Percentiles rank a stretch among this genome's conserved stretches.
phyloP scores from a whole-genome alignment of 2,797 vertebrate species.

The Echiichthys vipera region DNA sequence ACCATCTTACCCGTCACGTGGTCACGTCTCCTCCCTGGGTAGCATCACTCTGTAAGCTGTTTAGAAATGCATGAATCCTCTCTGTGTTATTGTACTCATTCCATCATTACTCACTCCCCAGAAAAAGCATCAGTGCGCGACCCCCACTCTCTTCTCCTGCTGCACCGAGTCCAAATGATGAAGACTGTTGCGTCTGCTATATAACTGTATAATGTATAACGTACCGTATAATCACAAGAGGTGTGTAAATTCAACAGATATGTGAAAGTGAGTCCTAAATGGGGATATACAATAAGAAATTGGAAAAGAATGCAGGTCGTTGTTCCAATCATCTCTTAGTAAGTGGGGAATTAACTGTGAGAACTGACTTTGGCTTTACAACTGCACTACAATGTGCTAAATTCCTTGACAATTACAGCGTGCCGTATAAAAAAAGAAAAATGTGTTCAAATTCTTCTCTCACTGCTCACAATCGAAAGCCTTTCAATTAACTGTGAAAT shows the following conservation, averaged over 20 bases:
- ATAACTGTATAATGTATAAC: no score
- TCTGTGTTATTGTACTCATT: conserved; percentile 61
- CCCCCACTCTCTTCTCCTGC: conserved; percentile 46
- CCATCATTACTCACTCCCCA: conserved; percentile 68
- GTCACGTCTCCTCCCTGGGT: conserved; percentile 55
- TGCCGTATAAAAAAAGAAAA: conserved; percentile 36
- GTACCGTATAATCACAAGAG: conserved; percentile 34
- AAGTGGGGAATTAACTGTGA: conserved; percentile 32
- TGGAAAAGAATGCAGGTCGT: conserved; percentile 26
- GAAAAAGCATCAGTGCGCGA: conserved; percentile 49
- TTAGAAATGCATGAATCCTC: conserved; percentile 79
- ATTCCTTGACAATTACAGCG: conserved; percentile 5
- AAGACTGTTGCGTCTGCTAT: conserved; percentile 20
- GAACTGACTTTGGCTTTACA: conserved; percentile 39
- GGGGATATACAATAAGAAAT: neutral
- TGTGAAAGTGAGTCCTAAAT: conserved; percentile 7
- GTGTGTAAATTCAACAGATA: neutral
- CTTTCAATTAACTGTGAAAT: conserved; percentile 52
- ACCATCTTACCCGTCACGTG: conserved; percentile 65
- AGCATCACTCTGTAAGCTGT: conserved; percentile 68
- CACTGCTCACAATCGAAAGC: conserved; percentile 14
- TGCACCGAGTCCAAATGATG: conserved; percentile 42
- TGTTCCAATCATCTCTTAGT: conserved; percentile 10
- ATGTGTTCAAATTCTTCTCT: conserved; percentile 23
- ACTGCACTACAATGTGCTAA: conserved; percentile 32